Evolutionary conservation across 2,113 vertebrate species (phyloP).

Genomic region (Bathybates hornii): DNA sequence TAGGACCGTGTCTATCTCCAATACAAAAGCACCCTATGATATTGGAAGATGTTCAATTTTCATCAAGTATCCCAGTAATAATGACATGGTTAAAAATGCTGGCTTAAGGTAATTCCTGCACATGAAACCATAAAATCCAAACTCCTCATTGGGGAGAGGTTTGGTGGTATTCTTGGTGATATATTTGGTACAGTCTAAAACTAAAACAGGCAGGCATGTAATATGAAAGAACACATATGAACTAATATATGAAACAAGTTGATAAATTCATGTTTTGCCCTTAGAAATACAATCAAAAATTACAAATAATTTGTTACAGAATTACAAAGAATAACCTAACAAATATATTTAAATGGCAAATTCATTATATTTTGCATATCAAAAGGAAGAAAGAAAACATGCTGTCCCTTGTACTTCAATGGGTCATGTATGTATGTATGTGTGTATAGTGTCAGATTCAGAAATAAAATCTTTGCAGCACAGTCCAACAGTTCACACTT

Average conservation of each 20-base stretch:
- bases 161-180: slow-evolving; percentile 5
- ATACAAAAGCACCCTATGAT: not conserved
- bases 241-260: slow-evolving; percentile 31
- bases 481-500: slow-evolving; percentile 22
- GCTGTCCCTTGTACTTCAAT: slow-evolving; percentile 47
- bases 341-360: slow-evolving; percentile 25
- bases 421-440: slow-evolving; percentile 15
- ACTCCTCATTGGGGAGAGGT: slow-evolving; percentile 2
- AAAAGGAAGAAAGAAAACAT: not conserved
- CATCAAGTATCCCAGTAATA: not conserved
- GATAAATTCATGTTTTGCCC: slow-evolving; percentile 40
- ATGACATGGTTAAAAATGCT: slow-evolving; percentile 12
- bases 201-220: slow-evolving; percentile 13
- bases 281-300: slow-evolving; percentile 50
- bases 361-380: slow-evolving; percentile 14
- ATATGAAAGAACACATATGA: slow-evolving; percentile 20
- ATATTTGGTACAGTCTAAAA: slow-evolving; percentile 41
- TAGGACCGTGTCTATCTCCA: not conserved
- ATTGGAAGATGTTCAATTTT: not conserved
- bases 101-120: slow-evolving; percentile 1
- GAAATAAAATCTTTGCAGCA: slow-evolving; percentile 23
- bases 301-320: slow-evolving; percentile 60
- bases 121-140: not conserved
- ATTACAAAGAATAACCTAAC: slow-evolving; percentile 43
- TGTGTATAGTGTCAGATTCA: slow-evolving; percentile 41